Evolutionary conservation across 2,797 vertebrate genomes (phyloP).

Genomic region (Lutjanus argentimaculatus): DNA sequence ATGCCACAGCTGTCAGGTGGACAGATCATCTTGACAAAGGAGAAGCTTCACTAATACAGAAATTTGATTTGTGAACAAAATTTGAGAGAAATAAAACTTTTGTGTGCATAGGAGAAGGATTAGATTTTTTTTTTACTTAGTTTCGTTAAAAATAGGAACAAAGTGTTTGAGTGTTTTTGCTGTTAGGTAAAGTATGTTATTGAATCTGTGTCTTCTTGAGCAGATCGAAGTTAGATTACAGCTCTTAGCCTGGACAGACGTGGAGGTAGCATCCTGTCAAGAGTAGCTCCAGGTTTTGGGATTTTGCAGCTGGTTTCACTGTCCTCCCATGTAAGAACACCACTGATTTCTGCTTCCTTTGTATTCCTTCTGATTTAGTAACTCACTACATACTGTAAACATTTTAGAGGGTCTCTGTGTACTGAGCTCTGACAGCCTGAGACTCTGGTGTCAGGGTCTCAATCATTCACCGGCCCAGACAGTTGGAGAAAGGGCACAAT

Average conservation of each 20-base stretch:
- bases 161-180: not conserved
- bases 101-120: no score
- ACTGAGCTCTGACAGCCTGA: not conserved
- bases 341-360: not conserved
- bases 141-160: no score
- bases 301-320: slow-evolving; percentile 9
- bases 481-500: slow-evolving; percentile 1
- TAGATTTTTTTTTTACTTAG: no score
- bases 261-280: not conserved
- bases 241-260: not conserved
- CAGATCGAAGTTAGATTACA: slow-evolving; percentile 14
- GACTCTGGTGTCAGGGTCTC: slow-evolving; percentile 13
- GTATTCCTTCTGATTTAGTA: not conserved
- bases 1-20: no score
- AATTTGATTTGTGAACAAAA: no score
- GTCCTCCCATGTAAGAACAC: not conserved
- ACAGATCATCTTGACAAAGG: no score
- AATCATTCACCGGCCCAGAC: slow-evolving; percentile 45
- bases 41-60: no score
- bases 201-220: not conserved
- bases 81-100: no score
- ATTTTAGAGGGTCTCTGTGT: slow-evolving; percentile 2
- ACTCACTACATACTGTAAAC: not conserved
- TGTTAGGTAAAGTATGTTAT: not conserved
- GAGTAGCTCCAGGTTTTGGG: not conserved